phyloP scores from a whole-genome alignment of 2,888 invertebrate species.

The Parnassius apollo region DNA sequence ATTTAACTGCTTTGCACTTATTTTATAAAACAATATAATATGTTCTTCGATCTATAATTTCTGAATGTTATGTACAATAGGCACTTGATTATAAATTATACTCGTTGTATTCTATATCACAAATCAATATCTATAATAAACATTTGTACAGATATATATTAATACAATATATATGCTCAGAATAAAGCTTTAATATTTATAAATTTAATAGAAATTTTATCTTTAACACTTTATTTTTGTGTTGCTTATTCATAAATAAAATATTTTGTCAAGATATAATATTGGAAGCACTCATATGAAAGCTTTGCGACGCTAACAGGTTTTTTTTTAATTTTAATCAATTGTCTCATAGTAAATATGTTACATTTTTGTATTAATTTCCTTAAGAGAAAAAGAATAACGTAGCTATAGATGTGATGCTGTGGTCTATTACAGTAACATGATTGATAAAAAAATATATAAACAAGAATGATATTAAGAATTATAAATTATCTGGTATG shows the following conservation, averaged over 20 bases:
- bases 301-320: slow-evolving; percentile 17
- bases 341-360: too few species aligned
- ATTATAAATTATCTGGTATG: neutral
- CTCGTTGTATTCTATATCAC: slow-evolving; percentile 76
- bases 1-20: slow-evolving; percentile 58
- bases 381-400: too few species aligned
- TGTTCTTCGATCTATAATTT: slow-evolving; percentile 29
- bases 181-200: slow-evolving; percentile 10
- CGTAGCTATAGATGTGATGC: too few species aligned
- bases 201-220: slow-evolving; percentile 6
- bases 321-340: too few species aligned
- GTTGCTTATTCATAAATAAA: slow-evolving; percentile 1
- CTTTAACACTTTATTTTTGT: neutral
- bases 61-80: slow-evolving; percentile 64
- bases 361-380: too few species aligned
- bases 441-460: neutral
- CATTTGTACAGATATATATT: slow-evolving; percentile 31
- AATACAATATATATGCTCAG: slow-evolving; percentile 26
- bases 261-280: slow-evolving; percentile 18
- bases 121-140: slow-evolving; percentile 53
- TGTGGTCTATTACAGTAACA: too few species aligned
- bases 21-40: slow-evolving; percentile 50
- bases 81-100: slow-evolving; percentile 54
- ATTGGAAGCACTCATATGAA: slow-evolving; percentile 46
- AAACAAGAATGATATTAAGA: neutral